Evolutionary conservation across 1,140 invertebrate species (phyloP), one percentile per base, ranked within the genome.

Genomic region (Zaprionus camerounensis): DNA sequence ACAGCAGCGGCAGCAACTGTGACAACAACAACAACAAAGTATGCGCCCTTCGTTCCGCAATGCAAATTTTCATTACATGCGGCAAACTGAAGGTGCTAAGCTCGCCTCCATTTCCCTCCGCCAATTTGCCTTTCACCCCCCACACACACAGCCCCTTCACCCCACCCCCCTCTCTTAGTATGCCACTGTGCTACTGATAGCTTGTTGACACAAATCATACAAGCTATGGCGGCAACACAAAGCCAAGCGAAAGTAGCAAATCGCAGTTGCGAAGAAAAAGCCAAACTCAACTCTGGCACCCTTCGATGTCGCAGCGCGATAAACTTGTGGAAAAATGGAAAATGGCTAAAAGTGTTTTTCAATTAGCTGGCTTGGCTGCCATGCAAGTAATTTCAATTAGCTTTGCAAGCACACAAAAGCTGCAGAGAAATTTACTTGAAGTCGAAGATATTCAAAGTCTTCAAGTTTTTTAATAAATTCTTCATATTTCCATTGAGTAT

Each of bases 161-260:
- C 41, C 2, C 9, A 0, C 20, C 11, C 0, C 20, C 3, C 46
- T 20, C 46, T 24, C 53, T 6, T 2, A 24, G 7, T 17, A 17
- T 17, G n/a, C n/a, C 55, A 11, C 38, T 56, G 46, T 49, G 65
- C 55, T 68, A 64, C 69, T 61, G 67, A 68, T 56, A 63, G 66
- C 63, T 67, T 74, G 64, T 84, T 69, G 76, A 63, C 66, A 76
- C 63, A 51, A 83, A 76, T 80, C 81, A 65, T 46, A 73, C 72
- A 80, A 73, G 68, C 76, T 61, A 80, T 80, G 63, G 63, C 78
- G 62, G 36, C 64, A 80, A 70, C 74, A 80, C 44, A 64, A 69
- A 57, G 24, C 24, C 13, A 36, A 36, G 41, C 49, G 20, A 20
- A 44, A 68, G 36, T 20, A 41, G 24, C 24, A 53, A 31, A 70